Evolutionary conservation across 2,113 vertebrate species (phyloP).

Genomic region (Phylloscopus trochiloides): DNA sequence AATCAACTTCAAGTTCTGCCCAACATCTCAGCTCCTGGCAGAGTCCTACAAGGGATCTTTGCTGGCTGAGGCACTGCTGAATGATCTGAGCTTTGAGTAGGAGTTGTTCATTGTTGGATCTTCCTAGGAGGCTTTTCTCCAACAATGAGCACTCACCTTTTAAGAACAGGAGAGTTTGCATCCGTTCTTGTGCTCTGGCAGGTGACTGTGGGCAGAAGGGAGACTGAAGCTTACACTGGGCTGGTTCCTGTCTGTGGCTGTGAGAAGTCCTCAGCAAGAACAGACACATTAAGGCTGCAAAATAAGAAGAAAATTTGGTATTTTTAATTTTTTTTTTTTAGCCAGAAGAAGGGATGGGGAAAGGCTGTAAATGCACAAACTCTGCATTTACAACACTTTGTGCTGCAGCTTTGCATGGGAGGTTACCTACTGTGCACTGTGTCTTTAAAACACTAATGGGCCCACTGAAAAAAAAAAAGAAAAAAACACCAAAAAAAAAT

Average conservation of each 20-base stretch:
- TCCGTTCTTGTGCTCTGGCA: neutral
- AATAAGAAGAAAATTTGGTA: neutral
- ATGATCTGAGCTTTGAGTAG: neutral
- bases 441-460: conserved; percentile 76
- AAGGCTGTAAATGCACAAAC: neutral
- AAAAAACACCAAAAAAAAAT: neutral
- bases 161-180: neutral
- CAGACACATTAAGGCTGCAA: neutral
- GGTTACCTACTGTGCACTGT: conserved; percentile 30
- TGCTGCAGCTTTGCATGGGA: conserved; percentile 12
- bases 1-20: neutral
- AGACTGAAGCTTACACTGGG: rapidly evolving
- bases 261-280: neutral
- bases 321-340: neutral
- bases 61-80: neutral
- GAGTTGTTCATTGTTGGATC: neutral
- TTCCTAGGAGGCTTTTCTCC: neutral
- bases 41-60: neutral
- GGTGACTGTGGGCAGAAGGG: neutral
- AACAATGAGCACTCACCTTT: neutral
- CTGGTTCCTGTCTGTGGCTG: neutral
- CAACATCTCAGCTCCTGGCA: neutral
- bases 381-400: neutral
- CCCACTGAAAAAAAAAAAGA: conserved; percentile 14
- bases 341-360: neutral